phyloP scores from a whole-genome alignment of 2,113 vertebrate genomes.

The Lophotis ruficrista region DNA sequence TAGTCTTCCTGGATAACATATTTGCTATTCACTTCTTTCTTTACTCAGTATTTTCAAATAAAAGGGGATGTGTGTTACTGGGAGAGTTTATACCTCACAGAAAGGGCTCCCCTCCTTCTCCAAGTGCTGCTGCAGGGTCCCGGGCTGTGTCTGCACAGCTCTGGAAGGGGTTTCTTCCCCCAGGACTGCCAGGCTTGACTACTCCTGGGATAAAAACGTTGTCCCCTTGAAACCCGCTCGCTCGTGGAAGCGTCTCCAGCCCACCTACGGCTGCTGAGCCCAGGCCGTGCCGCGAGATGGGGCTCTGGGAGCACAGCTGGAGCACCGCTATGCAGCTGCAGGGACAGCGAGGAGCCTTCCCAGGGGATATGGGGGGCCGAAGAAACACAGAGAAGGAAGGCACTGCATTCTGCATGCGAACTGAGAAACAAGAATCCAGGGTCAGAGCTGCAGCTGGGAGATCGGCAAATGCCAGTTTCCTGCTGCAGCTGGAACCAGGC shows the following conservation, averaged over 20 bases:
- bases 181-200: neutral
- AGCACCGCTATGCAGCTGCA: too few relatives aligned
- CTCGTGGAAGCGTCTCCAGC: neutral
- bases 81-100: fast-evolving
- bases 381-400: too few relatives aligned
- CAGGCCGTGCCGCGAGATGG: neutral
- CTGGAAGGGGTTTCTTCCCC: neutral
- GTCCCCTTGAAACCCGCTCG: fast-evolving
- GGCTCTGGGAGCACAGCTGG: neutral
- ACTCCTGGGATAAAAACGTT: fast-evolving
- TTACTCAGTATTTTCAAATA: neutral
- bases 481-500: neutral
- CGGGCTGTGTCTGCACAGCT: neutral
- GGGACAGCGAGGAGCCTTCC: fast-evolving
- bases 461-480: fast-evolving
- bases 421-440: too few relatives aligned
- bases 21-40: neutral
- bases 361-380: neutral
- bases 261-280: neutral
- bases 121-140: neutral
- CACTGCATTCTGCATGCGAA: too few relatives aligned
- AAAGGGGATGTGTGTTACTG: fast-evolving
- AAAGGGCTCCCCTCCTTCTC: fast-evolving
- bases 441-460: neutral
- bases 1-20: neutral